Evolutionary conservation across 2,113 vertebrate species (phyloP).

Genomic region (Microtus ochrogaster): DNA sequence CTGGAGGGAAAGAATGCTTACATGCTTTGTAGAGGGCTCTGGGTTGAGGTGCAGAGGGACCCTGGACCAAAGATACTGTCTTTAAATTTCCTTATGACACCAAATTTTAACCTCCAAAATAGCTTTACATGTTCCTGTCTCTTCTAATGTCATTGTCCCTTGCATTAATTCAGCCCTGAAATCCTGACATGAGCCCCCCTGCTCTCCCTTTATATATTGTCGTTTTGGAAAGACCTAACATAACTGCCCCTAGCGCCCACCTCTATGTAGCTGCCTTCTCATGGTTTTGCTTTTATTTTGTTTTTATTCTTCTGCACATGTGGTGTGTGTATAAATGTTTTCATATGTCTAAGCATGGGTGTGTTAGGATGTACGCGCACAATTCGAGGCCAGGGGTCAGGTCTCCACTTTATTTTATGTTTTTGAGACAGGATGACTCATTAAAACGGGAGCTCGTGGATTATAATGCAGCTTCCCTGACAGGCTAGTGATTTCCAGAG

Average conservation of each 20-base stretch:
- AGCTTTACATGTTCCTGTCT: background rate
- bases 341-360: too few species aligned
- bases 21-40: background rate
- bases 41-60: fast-evolving
- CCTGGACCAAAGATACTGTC: background rate
- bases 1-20: background rate
- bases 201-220: background rate
- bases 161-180: background rate
- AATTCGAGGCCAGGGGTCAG: background rate
- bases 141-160: background rate
- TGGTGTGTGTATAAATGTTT: background rate
- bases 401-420: background rate
- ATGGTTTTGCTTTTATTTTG: too few species aligned
- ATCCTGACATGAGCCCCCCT: fast-evolving
- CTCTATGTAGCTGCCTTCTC: background rate
- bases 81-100: background rate
- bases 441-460: background rate
- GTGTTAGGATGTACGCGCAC: background rate
- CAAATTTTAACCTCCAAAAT: background rate
- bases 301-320: background rate
- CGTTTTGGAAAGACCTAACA: background rate
- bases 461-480: background rate
- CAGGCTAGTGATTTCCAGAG: too few species aligned
- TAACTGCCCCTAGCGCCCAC: background rate
- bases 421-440: too few species aligned